Conservation (phyloP, 2,888 invertebrate genomes). For the Netelia fuscicornis region DNA sequence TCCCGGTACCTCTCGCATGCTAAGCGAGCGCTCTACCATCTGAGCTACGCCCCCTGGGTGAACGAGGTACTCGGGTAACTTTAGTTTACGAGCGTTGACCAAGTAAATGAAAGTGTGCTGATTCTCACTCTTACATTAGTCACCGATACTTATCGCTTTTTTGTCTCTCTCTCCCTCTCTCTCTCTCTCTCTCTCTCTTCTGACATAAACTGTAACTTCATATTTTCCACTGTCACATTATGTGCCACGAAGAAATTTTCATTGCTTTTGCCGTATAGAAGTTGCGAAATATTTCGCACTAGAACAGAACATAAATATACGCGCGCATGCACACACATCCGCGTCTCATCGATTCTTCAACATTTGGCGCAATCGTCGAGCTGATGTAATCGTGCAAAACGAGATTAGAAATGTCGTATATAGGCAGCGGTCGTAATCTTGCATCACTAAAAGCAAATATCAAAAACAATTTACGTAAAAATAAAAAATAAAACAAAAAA, state of each 20-base stretch:
- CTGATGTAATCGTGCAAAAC: slow-evolving; percentile 55
- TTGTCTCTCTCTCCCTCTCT: background rate
- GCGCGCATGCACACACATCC: background rate
- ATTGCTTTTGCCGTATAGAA: background rate
- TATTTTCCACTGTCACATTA: slow-evolving; percentile 21
- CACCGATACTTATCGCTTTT: slow-evolving; percentile 44
- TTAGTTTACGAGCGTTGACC: background rate
- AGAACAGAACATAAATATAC: background rate
- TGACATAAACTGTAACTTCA: background rate
- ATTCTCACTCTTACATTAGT: slow-evolving; percentile 17
- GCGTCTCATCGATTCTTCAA: slow-evolving; percentile 43
- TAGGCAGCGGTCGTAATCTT: slow-evolving; percentile 22
- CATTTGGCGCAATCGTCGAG: slow-evolving; percentile 41
- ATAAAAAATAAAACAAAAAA: too few relatives aligned
- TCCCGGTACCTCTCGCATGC: slow-evolving; percentile 76
- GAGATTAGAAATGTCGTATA: slow-evolving; percentile 52
- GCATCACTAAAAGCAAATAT: slow-evolving; percentile 20
- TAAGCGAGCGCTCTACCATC: slow-evolving; percentile 75
- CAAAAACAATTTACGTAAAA: slow-evolving; percentile 12
- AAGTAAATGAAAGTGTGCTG: slow-evolving; percentile 34
- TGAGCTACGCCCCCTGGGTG: slow-evolving; percentile 72
- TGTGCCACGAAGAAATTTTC: slow-evolving; percentile 31
- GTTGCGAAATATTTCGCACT: background rate
- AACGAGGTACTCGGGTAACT: background rate
- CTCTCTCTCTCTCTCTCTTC: background rate